Evolutionary conservation across 2,797 vertebrate genomes (phyloP).

Genomic region (Acropternis orthonyx): DNA sequence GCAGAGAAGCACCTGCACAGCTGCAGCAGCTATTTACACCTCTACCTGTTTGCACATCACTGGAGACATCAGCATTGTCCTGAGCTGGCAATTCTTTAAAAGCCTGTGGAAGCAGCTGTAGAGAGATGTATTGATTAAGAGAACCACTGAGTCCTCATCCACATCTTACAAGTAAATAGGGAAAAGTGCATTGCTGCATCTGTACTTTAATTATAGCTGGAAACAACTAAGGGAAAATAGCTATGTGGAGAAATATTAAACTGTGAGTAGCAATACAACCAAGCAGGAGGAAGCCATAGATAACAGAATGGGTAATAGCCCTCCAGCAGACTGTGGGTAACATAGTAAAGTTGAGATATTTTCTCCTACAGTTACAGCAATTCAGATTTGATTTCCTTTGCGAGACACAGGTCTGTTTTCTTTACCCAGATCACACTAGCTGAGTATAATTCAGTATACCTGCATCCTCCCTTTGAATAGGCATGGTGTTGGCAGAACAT

Average conservation of each 20-base stretch:
- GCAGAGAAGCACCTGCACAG: not conserved
- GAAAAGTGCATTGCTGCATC: not conserved
- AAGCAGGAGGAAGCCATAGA: not conserved
- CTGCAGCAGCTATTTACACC: not conserved
- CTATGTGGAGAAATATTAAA: not conserved
- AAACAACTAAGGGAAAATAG: constrained; percentile 2
- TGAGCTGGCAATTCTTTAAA: constrained; percentile 40
- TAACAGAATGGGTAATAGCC: not conserved
- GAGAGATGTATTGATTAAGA: constrained; percentile 3
- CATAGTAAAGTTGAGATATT: not conserved
- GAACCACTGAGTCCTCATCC: constrained; percentile 7
- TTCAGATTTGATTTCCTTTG: not conserved
- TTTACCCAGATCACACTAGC: not conserved
- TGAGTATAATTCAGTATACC: not conserved
- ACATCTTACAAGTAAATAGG: not conserved
- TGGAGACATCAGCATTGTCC: constrained; percentile 25
- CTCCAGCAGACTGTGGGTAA: not conserved
- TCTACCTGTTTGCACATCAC: not conserved
- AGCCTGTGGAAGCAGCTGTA: constrained; percentile 8
- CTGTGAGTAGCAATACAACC: not conserved
- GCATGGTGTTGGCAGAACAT: not conserved
- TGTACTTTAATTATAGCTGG: constrained; percentile 26
- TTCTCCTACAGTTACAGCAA: not conserved
- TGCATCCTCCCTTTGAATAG: not conserved
- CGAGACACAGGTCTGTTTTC: not conserved